These are phyloP conservation scores for Chaetodon trifascialis DNA, from an alignment of 2,113 vertebrate genomes.

Conservation along the genomic window DNA sequence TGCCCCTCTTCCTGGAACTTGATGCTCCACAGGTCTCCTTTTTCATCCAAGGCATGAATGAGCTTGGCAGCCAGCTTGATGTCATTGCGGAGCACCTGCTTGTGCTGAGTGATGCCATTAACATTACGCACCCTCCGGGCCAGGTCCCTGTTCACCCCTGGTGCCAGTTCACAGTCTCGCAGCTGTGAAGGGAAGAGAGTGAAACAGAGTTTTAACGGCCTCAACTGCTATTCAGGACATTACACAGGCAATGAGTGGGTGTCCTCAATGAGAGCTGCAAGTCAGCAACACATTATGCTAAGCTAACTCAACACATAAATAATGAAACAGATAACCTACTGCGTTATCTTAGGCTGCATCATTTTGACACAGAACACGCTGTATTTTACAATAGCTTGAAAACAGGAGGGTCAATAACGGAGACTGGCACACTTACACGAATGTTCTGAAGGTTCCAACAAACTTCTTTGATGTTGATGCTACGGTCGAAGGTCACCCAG, in stretches of 20 bases:
- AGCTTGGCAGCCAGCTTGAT: constrained; percentile 93
- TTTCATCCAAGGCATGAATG: constrained; percentile 91
- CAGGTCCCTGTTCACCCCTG: constrained; percentile 92
- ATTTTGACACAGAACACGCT: no score
- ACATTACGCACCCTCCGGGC: constrained; percentile 90
- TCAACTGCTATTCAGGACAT: not conserved
- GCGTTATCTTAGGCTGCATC: no score
- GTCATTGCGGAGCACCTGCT: constrained; percentile 92
- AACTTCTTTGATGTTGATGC: constrained; percentile 94
- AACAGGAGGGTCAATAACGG: not conserved
- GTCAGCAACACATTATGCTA: no score
- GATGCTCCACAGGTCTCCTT: constrained; percentile 88
- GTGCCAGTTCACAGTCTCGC: constrained; percentile 93
- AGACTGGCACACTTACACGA: constrained; percentile 81
- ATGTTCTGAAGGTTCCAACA: constrained; percentile 97
- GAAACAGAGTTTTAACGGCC: constrained; percentile 6
- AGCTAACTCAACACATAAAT: no score
- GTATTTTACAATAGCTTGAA: not conserved
- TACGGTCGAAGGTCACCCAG: constrained; percentile 94
- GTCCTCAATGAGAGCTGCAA: no score
- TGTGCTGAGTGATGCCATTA: constrained; percentile 92
- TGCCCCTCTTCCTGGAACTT: constrained; percentile 79
- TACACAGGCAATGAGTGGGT: not conserved
- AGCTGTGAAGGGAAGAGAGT: constrained; percentile 78
- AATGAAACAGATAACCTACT: no score